These are phyloP conservation scores for Drosophila neutralis DNA, from an alignment of 2,888 invertebrate species.

Conservation along the genomic window DNA sequence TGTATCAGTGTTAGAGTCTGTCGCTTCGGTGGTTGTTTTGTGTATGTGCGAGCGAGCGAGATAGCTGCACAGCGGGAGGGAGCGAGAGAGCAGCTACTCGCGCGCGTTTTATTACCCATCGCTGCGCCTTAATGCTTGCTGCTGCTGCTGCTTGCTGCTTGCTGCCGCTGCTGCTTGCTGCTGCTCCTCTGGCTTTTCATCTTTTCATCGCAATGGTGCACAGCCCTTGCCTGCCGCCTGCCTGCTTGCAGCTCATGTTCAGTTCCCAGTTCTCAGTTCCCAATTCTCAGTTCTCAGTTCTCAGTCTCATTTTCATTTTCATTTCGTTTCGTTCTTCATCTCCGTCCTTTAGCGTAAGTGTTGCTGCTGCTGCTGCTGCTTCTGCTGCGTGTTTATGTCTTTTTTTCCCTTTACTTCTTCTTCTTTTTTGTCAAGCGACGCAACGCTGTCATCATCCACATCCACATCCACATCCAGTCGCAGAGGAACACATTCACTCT, in stretches of 20 bases:
- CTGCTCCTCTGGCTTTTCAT: constrained; percentile 76
- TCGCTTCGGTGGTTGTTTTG: constrained; percentile 67
- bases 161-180: constrained; percentile 29
- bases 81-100: constrained; percentile 24
- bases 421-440: constrained; percentile 37
- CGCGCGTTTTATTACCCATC: constrained; percentile 70
- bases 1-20: constrained; percentile 23
- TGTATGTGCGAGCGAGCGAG: constrained; percentile 21
- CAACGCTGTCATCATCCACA: constrained; percentile 52
- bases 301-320: constrained; percentile 43
- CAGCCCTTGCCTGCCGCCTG: constrained; percentile 4
- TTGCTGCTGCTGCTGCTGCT: constrained; percentile 17
- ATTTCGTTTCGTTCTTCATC: constrained; percentile 48
- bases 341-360: constrained; percentile 59
- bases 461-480: constrained; percentile 32
- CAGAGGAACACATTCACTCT: constrained; percentile 25
- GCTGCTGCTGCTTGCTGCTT: constrained; percentile 18
- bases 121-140: constrained; percentile 45
- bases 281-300: constrained; percentile 8
- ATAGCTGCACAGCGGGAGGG: not conserved
- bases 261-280: not conserved
- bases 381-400: constrained; percentile 68
- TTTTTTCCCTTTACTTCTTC: constrained; percentile 36
- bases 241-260: constrained; percentile 28
- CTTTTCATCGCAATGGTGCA: constrained; percentile 57